phyloP scores from a whole-genome alignment of 2,113 vertebrate genomes.

The Piaya cayana region DNA sequence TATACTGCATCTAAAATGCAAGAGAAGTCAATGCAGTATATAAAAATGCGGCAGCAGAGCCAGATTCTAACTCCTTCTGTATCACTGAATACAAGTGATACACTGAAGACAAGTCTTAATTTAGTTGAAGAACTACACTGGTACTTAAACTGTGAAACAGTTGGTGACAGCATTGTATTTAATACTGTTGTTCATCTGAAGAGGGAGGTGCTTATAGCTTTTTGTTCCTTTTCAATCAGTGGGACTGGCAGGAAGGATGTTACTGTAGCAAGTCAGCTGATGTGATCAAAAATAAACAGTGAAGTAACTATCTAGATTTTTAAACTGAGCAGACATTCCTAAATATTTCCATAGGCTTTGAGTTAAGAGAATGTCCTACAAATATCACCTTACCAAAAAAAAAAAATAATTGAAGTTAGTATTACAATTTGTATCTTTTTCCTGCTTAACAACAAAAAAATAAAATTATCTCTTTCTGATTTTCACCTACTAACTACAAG shows the following conservation, averaged over 20 bases:
- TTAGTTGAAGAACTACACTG: background rate
- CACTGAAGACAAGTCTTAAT: background rate
- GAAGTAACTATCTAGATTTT: background rate
- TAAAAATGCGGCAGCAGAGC: background rate
- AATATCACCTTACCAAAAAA: background rate
- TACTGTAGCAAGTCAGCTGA: background rate
- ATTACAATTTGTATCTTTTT: background rate
- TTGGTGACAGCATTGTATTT: background rate
- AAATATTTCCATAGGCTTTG: background rate
- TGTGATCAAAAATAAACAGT: background rate
- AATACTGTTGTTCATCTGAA: background rate
- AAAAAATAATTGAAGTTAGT: background rate
- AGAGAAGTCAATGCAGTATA: background rate
- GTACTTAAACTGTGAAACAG: background rate
- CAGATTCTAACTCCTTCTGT: background rate
- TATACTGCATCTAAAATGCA: background rate
- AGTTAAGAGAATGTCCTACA: background rate
- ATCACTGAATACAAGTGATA: background rate
- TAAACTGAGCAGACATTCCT: background rate
- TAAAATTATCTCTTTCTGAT: background rate
- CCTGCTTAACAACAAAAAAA: background rate
- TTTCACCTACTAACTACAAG: background rate
- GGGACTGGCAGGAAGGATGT: background rate
- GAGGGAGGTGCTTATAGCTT: background rate
- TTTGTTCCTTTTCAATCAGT: background rate